These are phyloP conservation scores for Gymnoscelis rufifasciata DNA, from an alignment of 2,888 invertebrate genomes.

Conservation along the genomic window DNA sequence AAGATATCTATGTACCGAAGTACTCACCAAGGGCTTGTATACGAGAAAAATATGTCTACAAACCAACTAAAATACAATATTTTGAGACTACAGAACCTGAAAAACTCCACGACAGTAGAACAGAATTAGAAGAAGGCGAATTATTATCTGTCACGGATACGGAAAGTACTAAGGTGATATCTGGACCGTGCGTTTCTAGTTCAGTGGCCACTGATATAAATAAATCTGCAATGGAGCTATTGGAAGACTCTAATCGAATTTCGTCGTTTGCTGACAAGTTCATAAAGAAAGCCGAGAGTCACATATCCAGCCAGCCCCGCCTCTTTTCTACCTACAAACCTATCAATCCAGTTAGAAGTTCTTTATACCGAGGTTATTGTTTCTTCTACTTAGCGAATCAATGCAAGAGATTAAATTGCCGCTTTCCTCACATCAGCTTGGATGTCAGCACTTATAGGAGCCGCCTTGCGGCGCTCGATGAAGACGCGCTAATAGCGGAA, in stretches of 20 bases:
- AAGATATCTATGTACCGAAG: constrained; percentile 4
- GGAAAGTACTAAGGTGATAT: background rate
- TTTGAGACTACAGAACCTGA: background rate
- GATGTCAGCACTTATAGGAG: constrained; percentile 20
- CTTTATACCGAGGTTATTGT: constrained; percentile 45
- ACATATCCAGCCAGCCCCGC: background rate
- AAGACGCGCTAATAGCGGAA: constrained; percentile 47
- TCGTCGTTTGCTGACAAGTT: background rate
- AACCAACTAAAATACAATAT: constrained; percentile 9
- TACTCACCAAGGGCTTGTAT: background rate
- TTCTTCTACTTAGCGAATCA: constrained; percentile 41
- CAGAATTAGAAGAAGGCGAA: background rate
- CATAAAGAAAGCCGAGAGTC: background rate
- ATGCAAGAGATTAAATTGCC: constrained; percentile 57
- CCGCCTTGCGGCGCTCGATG: constrained; percentile 29
- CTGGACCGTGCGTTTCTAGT: constrained; percentile 21
- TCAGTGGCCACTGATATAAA: constrained; percentile 1
- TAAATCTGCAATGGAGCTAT: background rate
- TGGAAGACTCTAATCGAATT: background rate
- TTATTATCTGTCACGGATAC: background rate
- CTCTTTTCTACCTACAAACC: constrained; percentile 3
- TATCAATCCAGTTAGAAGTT: constrained; percentile 26
- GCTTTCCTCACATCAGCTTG: constrained; percentile 39
- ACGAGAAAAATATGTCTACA: constrained; percentile 7
- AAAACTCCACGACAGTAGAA: background rate